Conservation (phyloP, 2,888 invertebrate species). For the Erebia palarica region DNA sequence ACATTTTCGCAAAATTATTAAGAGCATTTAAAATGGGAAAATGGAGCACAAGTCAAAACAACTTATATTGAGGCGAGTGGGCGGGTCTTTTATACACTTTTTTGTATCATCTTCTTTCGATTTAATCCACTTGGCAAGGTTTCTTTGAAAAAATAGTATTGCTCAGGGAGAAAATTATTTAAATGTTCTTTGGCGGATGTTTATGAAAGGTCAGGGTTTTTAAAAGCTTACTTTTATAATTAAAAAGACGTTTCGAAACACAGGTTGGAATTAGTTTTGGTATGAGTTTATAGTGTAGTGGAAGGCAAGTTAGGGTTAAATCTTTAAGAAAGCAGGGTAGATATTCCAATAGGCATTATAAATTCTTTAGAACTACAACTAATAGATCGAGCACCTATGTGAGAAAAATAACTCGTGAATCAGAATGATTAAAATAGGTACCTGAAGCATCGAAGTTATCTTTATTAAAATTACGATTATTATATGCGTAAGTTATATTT, state of each 20-base stretch:
- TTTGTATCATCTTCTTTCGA: conserved; percentile 22
- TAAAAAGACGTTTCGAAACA: background rate
- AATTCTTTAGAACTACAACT: too few relatives aligned
- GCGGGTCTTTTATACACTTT: conserved; percentile 15
- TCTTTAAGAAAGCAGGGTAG: too few relatives aligned
- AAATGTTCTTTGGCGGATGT: conserved; percentile 20
- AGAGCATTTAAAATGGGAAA: conserved; percentile 20
- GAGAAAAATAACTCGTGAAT: background rate
- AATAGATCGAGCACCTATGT: too few relatives aligned
- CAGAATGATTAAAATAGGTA: background rate
- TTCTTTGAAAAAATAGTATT: conserved; percentile 23
- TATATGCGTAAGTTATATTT: conserved; percentile 39
- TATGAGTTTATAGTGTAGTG: too few relatives aligned
- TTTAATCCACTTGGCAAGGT: conserved; percentile 26
- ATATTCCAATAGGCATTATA: too few relatives aligned
- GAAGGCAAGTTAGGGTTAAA: too few relatives aligned
- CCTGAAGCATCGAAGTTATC: background rate
- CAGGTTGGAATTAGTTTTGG: background rate
- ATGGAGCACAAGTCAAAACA: conserved; percentile 20
- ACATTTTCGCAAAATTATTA: conserved; percentile 20
- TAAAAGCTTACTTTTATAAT: background rate
- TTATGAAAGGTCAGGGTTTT: conserved; percentile 12
- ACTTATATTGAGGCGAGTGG: conserved; percentile 15
- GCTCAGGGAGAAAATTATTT: conserved; percentile 22
- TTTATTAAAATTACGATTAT: conserved; percentile 30